phyloP scores from a whole-genome alignment of 2,888 invertebrate species.

The Gari tellinella region DNA sequence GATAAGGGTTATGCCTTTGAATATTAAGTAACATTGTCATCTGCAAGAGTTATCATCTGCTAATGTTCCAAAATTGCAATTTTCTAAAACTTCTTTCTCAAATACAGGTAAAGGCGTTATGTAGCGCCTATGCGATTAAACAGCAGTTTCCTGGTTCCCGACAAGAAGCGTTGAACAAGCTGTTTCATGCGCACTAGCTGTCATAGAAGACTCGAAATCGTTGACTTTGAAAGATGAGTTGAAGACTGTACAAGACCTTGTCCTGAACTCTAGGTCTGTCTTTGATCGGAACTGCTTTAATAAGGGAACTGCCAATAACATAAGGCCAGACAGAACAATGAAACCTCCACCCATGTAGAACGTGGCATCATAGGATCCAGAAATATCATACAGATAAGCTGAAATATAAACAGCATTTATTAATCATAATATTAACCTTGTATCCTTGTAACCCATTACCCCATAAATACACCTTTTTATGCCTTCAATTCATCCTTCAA shows the following conservation, averaged over 20 bases:
- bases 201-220: neutral
- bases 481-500: too few species aligned
- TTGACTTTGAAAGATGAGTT: constrained; percentile 9
- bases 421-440: too few species aligned
- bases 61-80: too few species aligned
- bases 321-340: constrained; percentile 90
- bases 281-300: constrained; percentile 23
- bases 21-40: too few species aligned
- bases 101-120: too few species aligned
- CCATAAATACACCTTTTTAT: too few species aligned
- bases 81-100: too few species aligned
- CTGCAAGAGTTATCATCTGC: too few species aligned
- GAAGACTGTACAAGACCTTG: constrained; percentile 2
- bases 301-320: constrained; percentile 65
- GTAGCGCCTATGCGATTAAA: too few species aligned
- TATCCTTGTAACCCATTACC: too few species aligned
- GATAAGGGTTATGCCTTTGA: too few species aligned
- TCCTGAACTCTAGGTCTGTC: constrained; percentile 9
- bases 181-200: constrained; percentile 12
- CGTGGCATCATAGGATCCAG: constrained; percentile 90
- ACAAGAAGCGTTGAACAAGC: constrained; percentile 38
- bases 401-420: constrained; percentile 38
- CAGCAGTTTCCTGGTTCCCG: neutral
- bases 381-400: constrained; percentile 87
- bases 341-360: constrained; percentile 91